These are phyloP conservation scores for Paedocypris sp. DNA, from an alignment of 2,113 vertebrate genomes.

Conservation along the genomic window DNA sequence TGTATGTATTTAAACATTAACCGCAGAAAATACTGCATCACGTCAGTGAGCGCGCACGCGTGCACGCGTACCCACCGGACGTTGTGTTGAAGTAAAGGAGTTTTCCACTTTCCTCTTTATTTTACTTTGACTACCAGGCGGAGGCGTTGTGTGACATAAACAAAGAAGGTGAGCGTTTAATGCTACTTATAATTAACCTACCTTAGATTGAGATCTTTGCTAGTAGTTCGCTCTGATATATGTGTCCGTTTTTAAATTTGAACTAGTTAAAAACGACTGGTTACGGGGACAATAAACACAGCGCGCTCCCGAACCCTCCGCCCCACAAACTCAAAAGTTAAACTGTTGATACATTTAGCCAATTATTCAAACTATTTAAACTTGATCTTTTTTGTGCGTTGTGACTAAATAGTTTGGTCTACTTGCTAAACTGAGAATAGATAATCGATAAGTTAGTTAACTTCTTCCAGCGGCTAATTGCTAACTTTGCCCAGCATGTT, in stretches of 20 bases:
- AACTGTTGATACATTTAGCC: not conserved
- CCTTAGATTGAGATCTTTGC: not conserved
- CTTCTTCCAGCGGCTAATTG: too few relatives aligned
- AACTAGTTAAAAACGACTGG: not conserved
- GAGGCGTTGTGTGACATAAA: slow-evolving; percentile 6
- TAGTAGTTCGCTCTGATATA: not conserved
- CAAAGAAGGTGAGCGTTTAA: not conserved
- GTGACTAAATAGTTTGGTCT: not conserved
- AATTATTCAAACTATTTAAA: not conserved
- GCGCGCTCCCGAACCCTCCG: not conserved
- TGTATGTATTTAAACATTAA: too few relatives aligned
- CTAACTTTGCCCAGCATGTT: too few relatives aligned
- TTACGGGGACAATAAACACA: too few relatives aligned
- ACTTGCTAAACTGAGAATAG: not conserved
- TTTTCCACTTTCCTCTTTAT: not conserved
- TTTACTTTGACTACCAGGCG: slow-evolving; percentile 1
- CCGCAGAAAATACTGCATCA: too few relatives aligned
- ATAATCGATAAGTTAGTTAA: not conserved
- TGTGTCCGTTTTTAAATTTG: not conserved
- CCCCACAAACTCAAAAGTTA: not conserved
- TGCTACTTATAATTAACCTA: not conserved
- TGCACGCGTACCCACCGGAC: not conserved
- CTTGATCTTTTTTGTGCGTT: too few relatives aligned
- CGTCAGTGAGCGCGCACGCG: too few relatives aligned
- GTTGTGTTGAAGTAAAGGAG: not conserved